Base-by-base conservation (phyloP, 1,140 invertebrate species). In the Drosophila athabasca region DNA sequence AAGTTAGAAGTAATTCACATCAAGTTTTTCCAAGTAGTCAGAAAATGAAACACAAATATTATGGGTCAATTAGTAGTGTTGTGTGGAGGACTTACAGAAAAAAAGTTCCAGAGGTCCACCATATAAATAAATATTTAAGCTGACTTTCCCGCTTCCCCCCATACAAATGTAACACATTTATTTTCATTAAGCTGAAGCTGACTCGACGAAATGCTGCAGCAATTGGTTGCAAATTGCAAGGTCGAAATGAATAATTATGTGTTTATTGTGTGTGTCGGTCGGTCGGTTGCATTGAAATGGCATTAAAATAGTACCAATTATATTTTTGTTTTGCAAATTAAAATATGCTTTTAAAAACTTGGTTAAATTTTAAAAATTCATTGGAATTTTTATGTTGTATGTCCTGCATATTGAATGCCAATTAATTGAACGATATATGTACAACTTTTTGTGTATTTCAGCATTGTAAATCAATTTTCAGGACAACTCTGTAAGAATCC, bases 391-490 rank as follows among this genome's bases (percentile, higher is more conserved):
- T 39, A 15, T 75, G 29, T 24, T 5, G 5, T 9, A 26, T 24
- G 29, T 19, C 31, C 26, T 50, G 31, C 52, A 69, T 51, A 35
- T 62, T 76, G 60, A 74, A 68, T 73, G 22, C 50, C 52, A 51
- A 67, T 62, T 75, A 79, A 79, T 57, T 54, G 43, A 69, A 75
- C 13, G 9, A 44, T n/a, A 41, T 53, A 44, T n/a, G 35, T 53
- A 59, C 15, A 62, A 61, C 1, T 13, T 68, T 45, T 53, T 66
- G 39, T 53, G 39, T 35, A 70, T 55, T 53, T 79, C n/a, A 75
- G 60, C 52, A 79, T 66, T 75, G 41, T 22, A 75, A 75, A 71
- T 71, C 75, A 74, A 72, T 84, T 79, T 82, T 61, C 55, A 66
- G 45, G 24, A 41, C 49, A 53, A 11, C 11, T 69, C 35, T 69